Evolutionary conservation across 2,113 vertebrate species (phyloP).

Genomic region (Erythrocercus mccallii): DNA sequence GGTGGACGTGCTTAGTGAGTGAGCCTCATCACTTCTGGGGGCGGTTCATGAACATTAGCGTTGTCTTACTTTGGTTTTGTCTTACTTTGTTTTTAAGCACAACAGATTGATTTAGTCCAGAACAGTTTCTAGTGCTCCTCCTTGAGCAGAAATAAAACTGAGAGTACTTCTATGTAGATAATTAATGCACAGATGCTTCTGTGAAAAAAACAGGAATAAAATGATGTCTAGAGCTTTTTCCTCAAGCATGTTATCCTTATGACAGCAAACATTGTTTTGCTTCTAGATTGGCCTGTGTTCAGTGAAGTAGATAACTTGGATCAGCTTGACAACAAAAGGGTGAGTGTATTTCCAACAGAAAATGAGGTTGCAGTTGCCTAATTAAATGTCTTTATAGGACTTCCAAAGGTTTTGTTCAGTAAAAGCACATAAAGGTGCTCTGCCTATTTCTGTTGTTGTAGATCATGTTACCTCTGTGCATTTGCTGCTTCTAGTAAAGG

Average conservation of each 20-base stretch:
- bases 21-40: not conserved
- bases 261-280: not conserved
- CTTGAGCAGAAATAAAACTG: not conserved
- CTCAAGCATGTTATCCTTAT: not conserved
- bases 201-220: not conserved
- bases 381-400: not conserved
- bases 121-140: not conserved
- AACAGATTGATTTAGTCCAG: not conserved
- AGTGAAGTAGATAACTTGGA: conserved; percentile 79
- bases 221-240: not conserved
- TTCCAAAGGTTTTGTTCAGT: not conserved
- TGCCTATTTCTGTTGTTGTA: not conserved
- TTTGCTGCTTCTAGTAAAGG: not conserved
- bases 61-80: not conserved
- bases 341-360: conserved; percentile 62
- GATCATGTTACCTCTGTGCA: not conserved
- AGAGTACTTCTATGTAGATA: not conserved
- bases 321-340: conserved; percentile 80
- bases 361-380: not conserved
- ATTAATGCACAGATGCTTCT: not conserved
- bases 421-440: not conserved
- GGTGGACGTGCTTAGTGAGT: conserved; percentile 73
- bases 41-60: not conserved
- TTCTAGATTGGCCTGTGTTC: conserved; percentile 81
- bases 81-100: not conserved